Evolutionary conservation across 2,113 vertebrate genomes (phyloP), one percentile per base, ranked within the genome.

Genomic region (Grantiella picta): DNA sequence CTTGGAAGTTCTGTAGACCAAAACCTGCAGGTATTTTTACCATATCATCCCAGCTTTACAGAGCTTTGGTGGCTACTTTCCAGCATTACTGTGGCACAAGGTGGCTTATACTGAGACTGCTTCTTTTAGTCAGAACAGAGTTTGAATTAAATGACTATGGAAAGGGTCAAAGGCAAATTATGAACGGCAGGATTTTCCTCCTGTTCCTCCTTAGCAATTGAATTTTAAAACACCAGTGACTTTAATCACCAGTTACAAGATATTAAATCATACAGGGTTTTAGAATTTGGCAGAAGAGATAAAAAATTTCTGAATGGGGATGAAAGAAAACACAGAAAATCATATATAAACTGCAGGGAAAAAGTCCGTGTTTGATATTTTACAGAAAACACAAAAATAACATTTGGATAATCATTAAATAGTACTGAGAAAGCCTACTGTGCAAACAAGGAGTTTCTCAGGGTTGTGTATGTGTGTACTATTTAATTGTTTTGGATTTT

Each of bases 381-480:
- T 50, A 85, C 49, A 84, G 79, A 91, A 80, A 65, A 95, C 64
- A 35, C 68, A 95, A 86, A 96, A 98, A 89, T 93, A 97, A 96
- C 95, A 97, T 94, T 97, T 94, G 86, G 64, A 65, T 88, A 96
- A 96, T 94, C 86, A 95, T 96, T 96, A 97, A 96, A 97, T 97
- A 96, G 96, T 86, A 94, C 31, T 76, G 66, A 97, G 76, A 95
- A 97, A 93, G 63, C 96, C 91, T 96, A 96, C 94, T 90, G 86
- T 82, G 94, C 86, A 95, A 97, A 96, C 95, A 96, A 92, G 93
- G 93, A 96, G 95, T 97, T 97, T 98, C 95, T 97, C 96, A 95
- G 75, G 84, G 87, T 82, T 96, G 57, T 75, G 70, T 79, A 71
- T 83, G 53, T 90, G 84, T 87, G 68, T 76, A 59, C 76, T 92